Base-by-base conservation (phyloP, 2,888 invertebrate genomes). In the Smittia sp. region DNA sequence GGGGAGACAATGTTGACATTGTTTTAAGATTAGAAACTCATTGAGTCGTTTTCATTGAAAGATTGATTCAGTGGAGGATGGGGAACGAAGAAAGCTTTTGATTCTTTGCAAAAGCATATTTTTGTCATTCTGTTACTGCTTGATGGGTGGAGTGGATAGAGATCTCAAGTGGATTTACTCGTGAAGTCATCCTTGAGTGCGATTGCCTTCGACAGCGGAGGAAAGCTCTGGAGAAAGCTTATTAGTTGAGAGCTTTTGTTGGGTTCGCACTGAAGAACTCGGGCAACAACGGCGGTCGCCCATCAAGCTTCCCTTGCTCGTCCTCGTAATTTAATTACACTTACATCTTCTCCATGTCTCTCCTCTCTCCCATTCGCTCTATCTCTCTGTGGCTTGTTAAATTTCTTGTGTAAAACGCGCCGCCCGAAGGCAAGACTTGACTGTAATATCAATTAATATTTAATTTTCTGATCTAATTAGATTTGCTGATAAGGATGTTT, bases 401-500 rank as follows among this genome's bases (percentile, higher is more conserved):
- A 46, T 46, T 46, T 32, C 46, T 15, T 46, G 46, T 46, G 46
- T 13, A 20, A 58, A 58, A 58, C 20, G 58, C 58, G 22, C 22
- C 22, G 58, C 58, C 22, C 58, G 9, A 58, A 18, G 9, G 58
- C 20, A 18, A 58, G 22, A 58, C 58, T 58, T 22, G 58, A 58
- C 58, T 58, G 58, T 58, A 58, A 20, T 58, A 58, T 58, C 58
- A 58, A 58, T 58, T 58, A 58, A 58, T 58, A 20, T 58, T 58
- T 58, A 58, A 58, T 58, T 58, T 58, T 58, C 58, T 58, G 6
- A 58, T 20, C 58, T 58, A 58, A 58, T 58, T 22, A 58, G 58
- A 58, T 58, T 58, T 58, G 58, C 22, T 58, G 58, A 20, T 58
- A 22, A 58, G 22, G 58, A 58, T 58, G 58, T 58, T 58, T 58